These are phyloP conservation scores for Stegostoma tigrinum DNA, from an alignment of 2,113 vertebrate species.

Conservation along the genomic window DNA sequence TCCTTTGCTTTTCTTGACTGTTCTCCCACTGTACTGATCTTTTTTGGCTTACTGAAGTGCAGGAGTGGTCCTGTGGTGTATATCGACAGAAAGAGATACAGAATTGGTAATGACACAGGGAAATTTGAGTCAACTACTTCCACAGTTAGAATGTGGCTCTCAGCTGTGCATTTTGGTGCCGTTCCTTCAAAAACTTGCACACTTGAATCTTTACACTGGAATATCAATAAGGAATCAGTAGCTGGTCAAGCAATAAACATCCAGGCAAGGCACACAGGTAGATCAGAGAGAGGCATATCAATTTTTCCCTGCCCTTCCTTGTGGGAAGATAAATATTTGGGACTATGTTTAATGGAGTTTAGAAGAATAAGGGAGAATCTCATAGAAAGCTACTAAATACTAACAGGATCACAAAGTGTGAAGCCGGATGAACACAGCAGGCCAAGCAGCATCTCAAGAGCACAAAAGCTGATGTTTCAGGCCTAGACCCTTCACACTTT, in stretches of 20 bases:
- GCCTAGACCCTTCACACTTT: too few species aligned
- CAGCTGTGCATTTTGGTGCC: not conserved
- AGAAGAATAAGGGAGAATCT: too few species aligned
- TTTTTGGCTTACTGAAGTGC: not conserved
- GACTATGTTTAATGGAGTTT: too few species aligned
- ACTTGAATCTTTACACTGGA: not conserved
- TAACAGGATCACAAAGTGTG: too few species aligned
- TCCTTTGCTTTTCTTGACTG: not conserved
- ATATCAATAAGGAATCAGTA: not conserved
- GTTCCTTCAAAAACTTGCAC: not conserved
- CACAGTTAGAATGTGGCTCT: not conserved
- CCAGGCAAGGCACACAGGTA: not conserved
- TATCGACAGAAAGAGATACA: not conserved
- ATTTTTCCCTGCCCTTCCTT: not conserved
- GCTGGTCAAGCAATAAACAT: not conserved
- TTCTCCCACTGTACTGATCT: not conserved
- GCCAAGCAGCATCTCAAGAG: too few species aligned
- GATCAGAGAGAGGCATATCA: not conserved
- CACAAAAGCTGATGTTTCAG: too few species aligned
- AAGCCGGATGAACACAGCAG: too few species aligned
- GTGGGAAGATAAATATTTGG: not conserved
- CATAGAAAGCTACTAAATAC: too few species aligned
- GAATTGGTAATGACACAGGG: not conserved
- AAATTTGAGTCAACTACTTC: not conserved
- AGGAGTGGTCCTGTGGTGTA: not conserved